These are phyloP conservation scores for Arizona elegans DNA, from an alignment of 2,113 vertebrate genomes.

Conservation along the genomic window DNA sequence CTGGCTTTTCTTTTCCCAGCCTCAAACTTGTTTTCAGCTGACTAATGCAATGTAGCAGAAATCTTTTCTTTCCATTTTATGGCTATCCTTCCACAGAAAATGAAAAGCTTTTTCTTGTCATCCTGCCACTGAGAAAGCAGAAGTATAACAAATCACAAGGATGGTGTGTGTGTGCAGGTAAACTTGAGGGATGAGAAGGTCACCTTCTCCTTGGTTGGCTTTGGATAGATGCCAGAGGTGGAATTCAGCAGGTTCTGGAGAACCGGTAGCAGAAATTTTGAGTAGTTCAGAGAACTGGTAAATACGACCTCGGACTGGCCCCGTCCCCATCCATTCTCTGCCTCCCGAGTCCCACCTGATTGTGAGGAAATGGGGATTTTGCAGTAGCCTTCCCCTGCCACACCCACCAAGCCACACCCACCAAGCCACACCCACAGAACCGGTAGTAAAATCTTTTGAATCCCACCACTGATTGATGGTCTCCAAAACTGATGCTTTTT, in stretches of 20 bases:
- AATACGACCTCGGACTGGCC: too few relatives aligned
- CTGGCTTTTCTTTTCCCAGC: conserved; percentile 8
- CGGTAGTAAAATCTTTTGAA: too few relatives aligned
- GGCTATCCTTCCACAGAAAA: conserved; percentile 52
- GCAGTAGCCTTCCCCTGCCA: too few relatives aligned
- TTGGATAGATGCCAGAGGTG: neutral
- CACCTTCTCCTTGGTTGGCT: neutral
- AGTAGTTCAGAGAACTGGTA: too few relatives aligned
- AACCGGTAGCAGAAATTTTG: too few relatives aligned
- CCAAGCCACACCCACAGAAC: too few relatives aligned
- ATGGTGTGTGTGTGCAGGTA: neutral
- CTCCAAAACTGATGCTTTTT: neutral
- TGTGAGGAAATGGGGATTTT: too few relatives aligned
- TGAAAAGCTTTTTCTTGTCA: conserved; percentile 53
- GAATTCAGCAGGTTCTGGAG: too few relatives aligned
- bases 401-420: too few relatives aligned
- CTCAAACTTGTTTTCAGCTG: conserved; percentile 38
- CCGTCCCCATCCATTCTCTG: too few relatives aligned
- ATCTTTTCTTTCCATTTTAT: conserved; percentile 57
- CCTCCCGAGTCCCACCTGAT: too few relatives aligned
- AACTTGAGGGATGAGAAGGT: neutral
- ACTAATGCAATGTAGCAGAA: conserved; percentile 58
- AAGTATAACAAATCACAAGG: conserved; percentile 35
- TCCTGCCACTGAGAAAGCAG: conserved; percentile 43
- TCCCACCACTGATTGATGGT: neutral